Evolutionary conservation across 2,888 invertebrate genomes (phyloP), one percentile per base, ranked within the genome.

Genomic region (Notodonta ziczac): DNA sequence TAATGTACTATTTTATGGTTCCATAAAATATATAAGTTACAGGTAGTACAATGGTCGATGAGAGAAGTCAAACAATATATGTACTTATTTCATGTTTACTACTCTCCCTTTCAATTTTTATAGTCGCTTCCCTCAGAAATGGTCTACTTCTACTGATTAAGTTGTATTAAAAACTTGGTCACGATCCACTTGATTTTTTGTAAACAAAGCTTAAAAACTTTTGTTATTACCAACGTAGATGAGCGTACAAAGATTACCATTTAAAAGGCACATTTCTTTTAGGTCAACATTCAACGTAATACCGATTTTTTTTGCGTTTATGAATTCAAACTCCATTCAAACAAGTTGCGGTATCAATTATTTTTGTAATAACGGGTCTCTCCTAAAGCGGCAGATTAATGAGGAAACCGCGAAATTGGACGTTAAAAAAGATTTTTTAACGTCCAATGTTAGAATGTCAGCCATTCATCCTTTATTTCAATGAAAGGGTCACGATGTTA

Each of bases 401-500:
- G 78, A 81, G 69, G 74, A 72, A 69, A 70, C 76, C 63, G 68
- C 66, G 58, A 77, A 80, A 81, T 78, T 73, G n/a, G n/a, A n/a
- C n/a, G n/a, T n/a, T n/a, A n/a, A n/a, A n/a, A 75, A 80, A 78
- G 70, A 67, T 73, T 76, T 80, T 78, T 76, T 73, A 61, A 63
- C 62, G 65, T 61, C 60, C 63, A 64, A 58, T 65, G 58, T 73
- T 69, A 74, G 72, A 69, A 64, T 62, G 59, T 55, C 61, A 61
- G 56, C 76, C 63, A 76, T 83, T 81, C 79, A 79, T 77, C 72
- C 77, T 76, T 81, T 79, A 76, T 78, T 62, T 63, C 69, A 63
- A 66, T 69, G 66, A 83, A 85, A 83, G 82, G 82, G 83, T 80
- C 76, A 78, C 67, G 73, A 67, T 70, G 70, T 76, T 83, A 82